phyloP scores from a whole-genome alignment of 2,797 vertebrate genomes.

The Molossus molossus region DNA sequence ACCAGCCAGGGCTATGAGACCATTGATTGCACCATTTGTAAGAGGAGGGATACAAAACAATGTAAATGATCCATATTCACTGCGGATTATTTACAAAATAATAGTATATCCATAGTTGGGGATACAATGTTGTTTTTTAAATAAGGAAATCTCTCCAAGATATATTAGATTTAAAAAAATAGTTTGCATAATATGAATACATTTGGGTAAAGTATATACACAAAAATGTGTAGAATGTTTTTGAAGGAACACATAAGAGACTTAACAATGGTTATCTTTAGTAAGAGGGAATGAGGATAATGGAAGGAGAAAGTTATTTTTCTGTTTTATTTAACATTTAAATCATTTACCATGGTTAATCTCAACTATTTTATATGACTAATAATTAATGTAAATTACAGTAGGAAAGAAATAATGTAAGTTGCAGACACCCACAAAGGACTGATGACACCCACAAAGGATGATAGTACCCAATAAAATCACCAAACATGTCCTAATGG shows the following conservation, averaged over 20 bases:
- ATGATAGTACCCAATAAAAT: background rate
- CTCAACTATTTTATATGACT: conserved; percentile 41
- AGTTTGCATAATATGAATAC: background rate
- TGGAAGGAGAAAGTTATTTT: conserved; percentile 33
- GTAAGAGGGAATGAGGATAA: background rate
- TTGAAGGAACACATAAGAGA: background rate
- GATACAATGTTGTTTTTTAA: conserved; percentile 3
- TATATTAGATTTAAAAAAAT: conserved; percentile 38
- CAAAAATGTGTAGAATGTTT: conserved; percentile 20
- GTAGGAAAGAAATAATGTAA: conserved; percentile 14
- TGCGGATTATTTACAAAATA: conserved; percentile 44
- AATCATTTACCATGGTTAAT: conserved; percentile 1
- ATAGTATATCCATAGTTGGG: conserved; percentile 11
- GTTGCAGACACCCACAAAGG: background rate
- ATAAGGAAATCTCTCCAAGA: background rate
- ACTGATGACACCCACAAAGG: background rate
- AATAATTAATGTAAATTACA: conserved; percentile 27
- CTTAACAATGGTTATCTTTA: conserved; percentile 21
- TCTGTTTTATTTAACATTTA: conserved; percentile 51
- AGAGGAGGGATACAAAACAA: conserved; percentile 45
- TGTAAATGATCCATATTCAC: conserved; percentile 21
- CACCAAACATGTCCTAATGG: background rate
- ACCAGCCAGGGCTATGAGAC: background rate
- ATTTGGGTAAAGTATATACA: conserved; percentile 21
- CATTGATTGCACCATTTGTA: background rate